Conservation (phyloP, 2,888 invertebrate genomes). For the Nebria brevicollis region DNA sequence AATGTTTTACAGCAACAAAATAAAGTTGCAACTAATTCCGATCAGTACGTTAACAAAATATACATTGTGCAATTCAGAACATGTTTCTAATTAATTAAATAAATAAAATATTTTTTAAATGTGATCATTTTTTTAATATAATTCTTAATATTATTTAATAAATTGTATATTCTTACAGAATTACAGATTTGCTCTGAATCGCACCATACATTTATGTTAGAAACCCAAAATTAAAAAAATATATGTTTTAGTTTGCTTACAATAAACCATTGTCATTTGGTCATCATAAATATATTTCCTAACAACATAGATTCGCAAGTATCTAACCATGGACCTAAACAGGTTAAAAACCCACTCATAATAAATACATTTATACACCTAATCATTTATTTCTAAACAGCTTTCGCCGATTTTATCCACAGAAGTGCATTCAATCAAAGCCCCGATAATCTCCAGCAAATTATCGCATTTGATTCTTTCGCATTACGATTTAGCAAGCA, state of each 20-base stretch:
- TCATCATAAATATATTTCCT: conserved; percentile 89
- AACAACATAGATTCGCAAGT: conserved; percentile 82
- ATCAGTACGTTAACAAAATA: conserved; percentile 64
- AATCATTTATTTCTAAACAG: conserved; percentile 58
- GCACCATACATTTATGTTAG: background rate
- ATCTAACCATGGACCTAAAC: conserved; percentile 74
- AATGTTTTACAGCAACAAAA: conserved; percentile 86
- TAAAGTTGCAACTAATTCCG: conserved; percentile 70
- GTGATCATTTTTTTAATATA: too few relatives aligned
- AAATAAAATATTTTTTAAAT: too few relatives aligned
- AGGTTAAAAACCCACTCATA: conserved; percentile 64
- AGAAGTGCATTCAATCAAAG: conserved; percentile 84
- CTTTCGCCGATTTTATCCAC: conserved; percentile 78
- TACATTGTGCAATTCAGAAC: background rate
- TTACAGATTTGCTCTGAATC: background rate
- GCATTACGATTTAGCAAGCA: conserved; percentile 92
- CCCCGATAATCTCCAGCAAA: conserved; percentile 78
- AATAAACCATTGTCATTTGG: conserved; percentile 89
- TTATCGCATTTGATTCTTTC: conserved; percentile 80
- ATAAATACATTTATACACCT: conserved; percentile 38
- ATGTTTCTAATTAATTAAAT: too few relatives aligned
- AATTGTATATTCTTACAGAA: too few relatives aligned
- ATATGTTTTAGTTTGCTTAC: conserved; percentile 69
- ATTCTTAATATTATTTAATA: too few relatives aligned
- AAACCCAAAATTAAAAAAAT: background rate